Evolutionary conservation across 92 coral and sea anemone genomes (phyloP), one percentile per base, ranked within the genome.

Genomic region (Zoanthus sansibaricus): DNA sequence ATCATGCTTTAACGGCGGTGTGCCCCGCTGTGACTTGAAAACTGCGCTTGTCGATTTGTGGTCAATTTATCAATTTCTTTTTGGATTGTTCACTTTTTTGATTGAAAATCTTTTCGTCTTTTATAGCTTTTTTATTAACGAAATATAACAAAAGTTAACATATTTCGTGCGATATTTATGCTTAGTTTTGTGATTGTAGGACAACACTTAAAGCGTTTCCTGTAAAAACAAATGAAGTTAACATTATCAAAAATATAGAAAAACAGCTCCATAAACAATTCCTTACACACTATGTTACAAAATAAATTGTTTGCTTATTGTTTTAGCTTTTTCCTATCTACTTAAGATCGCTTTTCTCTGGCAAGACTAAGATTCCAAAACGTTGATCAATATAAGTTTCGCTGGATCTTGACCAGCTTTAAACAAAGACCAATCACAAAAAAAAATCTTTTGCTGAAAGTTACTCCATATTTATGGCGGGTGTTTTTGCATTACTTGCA

Each of bases 181-280:
- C 11, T 18, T 44, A 48, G 21, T 18, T 80, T 80, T 33, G 21
- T 37, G 8, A 42, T 37, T 18, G 47, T 12, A 67, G 30, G 58
- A 66, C 15, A 66, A 80, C 31, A 80, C 75, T 80, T 17, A 5
- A 64, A 67, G 75, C 75, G 46, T 46, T 80, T 80, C 83, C 83
- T 78, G 83, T 44, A 33, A 58, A 37, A 79, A 79, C 42, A 21
- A 80, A 48, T 64, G 72, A 59, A 18, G 51, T 25, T 25, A 9
- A 21, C 69, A 17, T 62, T 5, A 20, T 30, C 46, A 15, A 69
- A 69, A 69, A 33, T 37, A 30, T 7, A 33, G 5, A 30, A 9
- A 3, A 69, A 6, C 31, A 69, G 13, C 17, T 20, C 4, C 31
- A 69, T 4, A 69, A 20, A 62, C 3, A 17, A 11, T 62, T 62